Conservation (phyloP, 2,797 vertebrate species). For the Tapera naevia region DNA sequence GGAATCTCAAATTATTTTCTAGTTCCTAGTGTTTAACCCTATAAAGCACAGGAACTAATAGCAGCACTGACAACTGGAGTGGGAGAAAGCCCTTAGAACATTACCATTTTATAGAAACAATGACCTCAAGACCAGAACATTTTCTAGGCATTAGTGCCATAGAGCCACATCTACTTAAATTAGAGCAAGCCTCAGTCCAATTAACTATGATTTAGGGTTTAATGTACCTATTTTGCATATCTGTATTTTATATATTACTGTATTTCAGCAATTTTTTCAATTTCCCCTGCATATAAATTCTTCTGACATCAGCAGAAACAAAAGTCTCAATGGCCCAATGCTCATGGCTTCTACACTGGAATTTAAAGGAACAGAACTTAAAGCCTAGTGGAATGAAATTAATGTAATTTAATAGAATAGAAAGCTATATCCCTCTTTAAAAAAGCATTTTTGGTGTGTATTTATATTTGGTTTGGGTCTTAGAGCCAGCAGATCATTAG, state of each 20-base stretch:
- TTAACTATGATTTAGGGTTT: background rate
- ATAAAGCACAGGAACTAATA: background rate
- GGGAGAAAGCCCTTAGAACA: background rate
- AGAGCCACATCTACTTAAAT: constrained; percentile 8
- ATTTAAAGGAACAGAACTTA: constrained; percentile 20
- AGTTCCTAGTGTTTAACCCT: background rate
- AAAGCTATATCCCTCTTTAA: background rate
- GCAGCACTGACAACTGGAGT: background rate
- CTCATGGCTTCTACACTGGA: background rate
- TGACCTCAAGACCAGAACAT: background rate
- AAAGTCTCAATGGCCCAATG: background rate
- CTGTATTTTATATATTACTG: background rate
- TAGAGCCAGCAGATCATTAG: background rate
- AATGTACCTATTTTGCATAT: background rate
- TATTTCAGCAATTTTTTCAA: background rate
- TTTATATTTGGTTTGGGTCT: background rate
- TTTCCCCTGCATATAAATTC: background rate
- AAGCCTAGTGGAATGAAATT: background rate
- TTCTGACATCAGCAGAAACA: constrained; percentile 26
- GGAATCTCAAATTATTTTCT: background rate
- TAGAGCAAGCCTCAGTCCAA: background rate
- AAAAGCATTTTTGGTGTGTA: background rate
- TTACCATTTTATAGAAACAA: background rate
- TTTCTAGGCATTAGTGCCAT: background rate
- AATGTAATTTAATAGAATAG: background rate